Base-by-base conservation (phyloP, 2,888 invertebrate species). In the Pseudanteris insignis region DNA sequence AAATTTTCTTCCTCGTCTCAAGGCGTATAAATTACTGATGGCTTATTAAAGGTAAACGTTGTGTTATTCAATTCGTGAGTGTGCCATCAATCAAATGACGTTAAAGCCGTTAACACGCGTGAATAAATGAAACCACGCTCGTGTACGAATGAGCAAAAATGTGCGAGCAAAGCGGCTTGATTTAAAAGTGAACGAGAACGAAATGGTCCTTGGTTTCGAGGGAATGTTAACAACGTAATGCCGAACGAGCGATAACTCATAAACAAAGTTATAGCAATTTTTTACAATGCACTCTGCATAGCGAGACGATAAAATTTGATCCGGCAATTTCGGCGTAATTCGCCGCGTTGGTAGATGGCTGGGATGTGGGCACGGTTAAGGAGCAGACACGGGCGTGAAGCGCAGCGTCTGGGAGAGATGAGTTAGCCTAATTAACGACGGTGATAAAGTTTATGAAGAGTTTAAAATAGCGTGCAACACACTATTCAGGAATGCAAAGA, bases 381-480 rank as follows among this genome's bases (percentile, higher is more conserved):
- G 44, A 14, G 25, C 9, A 28, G n/a, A 10, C 25, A 7, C 36
- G 7, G 18, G 33, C 24, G 51, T 28, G 24, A 6, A 34, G 13
- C 6, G 24, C 21, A 13, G 37, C 36, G 32, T 30, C 30, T 15
- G 44, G 21, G 33, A 9, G 38, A 54, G 44, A 44, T 38, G 54
- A 68, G 33, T 67, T 66, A 67, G 68, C 68, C 71, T 70, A 73
- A 74, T 73, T 71, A 73, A 69, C 68, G 73, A 70, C 67, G 69
- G 64, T 64, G 66, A 66, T 71, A 71, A 61, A 72, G 69, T 71
- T 72, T 72, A 71, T 72, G 69, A 72, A 71, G 70, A 69, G 68
- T 65, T 75, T 73, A 74, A 77, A 77, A 77, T 77, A 76, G 75
- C 70, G 50, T 64, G 67, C 76, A 76, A 74, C 77, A 74, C 75